Base-by-base conservation (phyloP, 2,797 vertebrate genomes). In the Carduelis carduelis region DNA sequence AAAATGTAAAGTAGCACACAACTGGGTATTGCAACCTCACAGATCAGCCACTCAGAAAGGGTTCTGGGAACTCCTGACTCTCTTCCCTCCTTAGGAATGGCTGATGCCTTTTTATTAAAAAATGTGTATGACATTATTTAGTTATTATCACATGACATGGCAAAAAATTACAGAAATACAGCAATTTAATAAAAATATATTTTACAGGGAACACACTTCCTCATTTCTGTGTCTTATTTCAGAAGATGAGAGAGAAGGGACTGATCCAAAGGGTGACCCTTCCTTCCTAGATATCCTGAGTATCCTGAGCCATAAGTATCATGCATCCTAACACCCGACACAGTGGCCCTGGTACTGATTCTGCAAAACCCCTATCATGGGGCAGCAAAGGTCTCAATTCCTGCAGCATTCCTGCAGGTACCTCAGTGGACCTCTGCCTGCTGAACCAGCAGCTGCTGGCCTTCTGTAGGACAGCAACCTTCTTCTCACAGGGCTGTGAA, bases 311-410 rank as follows among this genome's bases (percentile, higher is more conserved):
- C 14, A 3, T 13, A 21, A 35, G 4, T 20, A 34, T 35, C n/a
- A 13, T 35, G 19, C 4, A 7, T 72, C 12, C 8, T 55, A 70
- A 63, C 18, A 35, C 6, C 28, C 2, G 26, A 11, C 23, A 39
- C 10, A 17, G 26, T 11, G 39, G 7, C 35, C n/a, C 2, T 34
- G 20, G 12, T 47, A 24, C 5, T 39, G 20, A 10, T 66, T 18
- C 61, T 44, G 11, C 26, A 55, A 13, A 55, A 13, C 7, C 8
- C 12, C 6, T 7, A 15, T 1, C 3, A 9, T 0, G 1, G 8
- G 12, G 46, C 39, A 65, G 14, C 4, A 53, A 57, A 71, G 1
- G 3, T 70, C 14, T 53, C 6, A 0, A 6, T 47, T 81, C n/a
- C 47, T 80, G 43, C 5, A 13, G n/a, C 9, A 35, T 11, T 71